Evolutionary conservation across 2,797 vertebrate species (phyloP), one percentile per base, ranked within the genome.

Genomic region (Linurgus olivaceus): DNA sequence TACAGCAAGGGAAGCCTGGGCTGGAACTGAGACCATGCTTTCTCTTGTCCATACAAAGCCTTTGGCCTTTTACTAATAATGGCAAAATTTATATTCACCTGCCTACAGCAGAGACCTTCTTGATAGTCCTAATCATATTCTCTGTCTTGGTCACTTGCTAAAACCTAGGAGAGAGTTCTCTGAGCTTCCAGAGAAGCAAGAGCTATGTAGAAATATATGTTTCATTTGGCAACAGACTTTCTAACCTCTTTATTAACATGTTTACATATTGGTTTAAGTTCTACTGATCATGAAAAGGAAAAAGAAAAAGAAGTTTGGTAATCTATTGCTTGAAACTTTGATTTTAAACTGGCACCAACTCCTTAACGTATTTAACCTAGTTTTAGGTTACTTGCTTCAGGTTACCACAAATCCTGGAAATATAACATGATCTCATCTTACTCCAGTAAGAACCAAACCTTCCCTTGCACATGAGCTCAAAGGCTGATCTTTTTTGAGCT

Each of bases 401-500:
- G 18, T 44, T 81, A 33, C 38, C 3, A 6, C 37, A 92, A 91
- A 94, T 91, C 45, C 84, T 92, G 70, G n/a, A 89, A 68, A 62
- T 61, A 48, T 31, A 77, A 57, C 11, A 52, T 40, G n/a, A 52
- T 24, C 23, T 94, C 26, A 85, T 85, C n/a, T 80, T 62, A 77
- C 37, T 90, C 38, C 68, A 81, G 84, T 84, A 66, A 81, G 23
- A 86, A 61, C 24, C 42, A 79, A 94, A 54, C 50, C 37, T 77
- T 86, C 31, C 42, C 59, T 83, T 74, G n/a, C 47, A 65, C 47
- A 79, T 57, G 71, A 90, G 55, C 79, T 85, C 67, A 92, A 76
- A 93, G 29, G 47, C 59, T 95, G 47, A 93, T 91, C 74, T 93
- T 95, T 81, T 86, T 78, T 52, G 38, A 92, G 84, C 77, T 87